Percentiles rank a stretch among this genome's conserved stretches.
These are phyloP conservation scores for Drosophila leonis DNA, from an alignment of 2,888 invertebrate genomes.

Conservation along the genomic window DNA sequence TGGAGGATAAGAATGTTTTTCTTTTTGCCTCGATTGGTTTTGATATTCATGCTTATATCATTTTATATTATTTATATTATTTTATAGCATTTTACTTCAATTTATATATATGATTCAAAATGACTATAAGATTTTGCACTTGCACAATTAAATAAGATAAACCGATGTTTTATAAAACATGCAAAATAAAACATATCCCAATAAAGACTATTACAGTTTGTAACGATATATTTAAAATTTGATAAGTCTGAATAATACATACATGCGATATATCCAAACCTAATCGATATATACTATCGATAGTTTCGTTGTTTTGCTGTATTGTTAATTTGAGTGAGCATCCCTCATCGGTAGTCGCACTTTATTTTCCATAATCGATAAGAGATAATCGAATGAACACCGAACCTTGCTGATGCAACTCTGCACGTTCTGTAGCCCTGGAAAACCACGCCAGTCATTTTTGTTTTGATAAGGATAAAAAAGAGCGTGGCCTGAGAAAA, in stretches of 20 bases:
- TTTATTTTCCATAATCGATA: slow-evolving; percentile 46
- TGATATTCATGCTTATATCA: background rate
- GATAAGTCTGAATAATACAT: too few species aligned
- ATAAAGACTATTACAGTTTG: too few species aligned
- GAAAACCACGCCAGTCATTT: slow-evolving; percentile 81
- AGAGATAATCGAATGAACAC: slow-evolving; percentile 4
- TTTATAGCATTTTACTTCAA: background rate
- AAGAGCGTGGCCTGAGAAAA: slow-evolving; percentile 82
- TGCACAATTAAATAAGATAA: background rate
- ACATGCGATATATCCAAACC: slow-evolving; percentile 1
- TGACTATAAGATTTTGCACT: background rate
- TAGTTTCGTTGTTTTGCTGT: background rate
- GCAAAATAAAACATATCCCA: background rate
- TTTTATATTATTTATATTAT: too few species aligned
- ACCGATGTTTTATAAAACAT: background rate
- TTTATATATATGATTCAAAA: slow-evolving; percentile 1
- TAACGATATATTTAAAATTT: background rate
- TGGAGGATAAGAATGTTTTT: background rate
- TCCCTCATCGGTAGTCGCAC: slow-evolving; percentile 39
- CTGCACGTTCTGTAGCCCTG: slow-evolving; percentile 63
- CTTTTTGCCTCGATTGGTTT: background rate
- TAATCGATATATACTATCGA: slow-evolving; percentile 14
- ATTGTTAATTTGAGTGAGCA: background rate
- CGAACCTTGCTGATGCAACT: slow-evolving; percentile 49
- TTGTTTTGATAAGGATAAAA: slow-evolving; percentile 84